Base-by-base conservation (phyloP, 2,113 vertebrate genomes). In the Uria lomvia region DNA sequence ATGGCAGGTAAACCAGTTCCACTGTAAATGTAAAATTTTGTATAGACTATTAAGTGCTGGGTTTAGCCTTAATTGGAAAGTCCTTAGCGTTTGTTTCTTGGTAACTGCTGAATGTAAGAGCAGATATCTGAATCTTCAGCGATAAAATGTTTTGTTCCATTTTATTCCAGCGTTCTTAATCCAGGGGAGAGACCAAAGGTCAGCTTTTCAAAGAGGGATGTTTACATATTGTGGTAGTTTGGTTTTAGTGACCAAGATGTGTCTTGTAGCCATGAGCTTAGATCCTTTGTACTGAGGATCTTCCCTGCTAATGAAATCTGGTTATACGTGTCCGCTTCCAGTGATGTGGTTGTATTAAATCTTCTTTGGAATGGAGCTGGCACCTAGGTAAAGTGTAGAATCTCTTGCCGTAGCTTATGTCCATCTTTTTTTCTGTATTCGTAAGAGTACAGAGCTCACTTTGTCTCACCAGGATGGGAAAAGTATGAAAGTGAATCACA, bases 1-100 rank as follows among this genome's bases (percentile, higher is more conserved):
- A 95, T 99, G 99, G 99, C 99, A 99, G 99, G 99, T 99, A 97
- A 96, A 97, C 94, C 71, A 16, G 16, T 94, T 92, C 67, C 36
- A 14, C 68, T 85, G 40, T 68, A 76, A 67, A 13, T 36, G 42
- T 17, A 20, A 62, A 63, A 26, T 66, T 76, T 22, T 70, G 2
- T 52, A 5, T 52, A 15, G 45, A 4, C 27, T 58, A 0, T 34
- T 53, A 16, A 15, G 7, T 86, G 40, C 58, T 91, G 40, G 30
- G 14, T 90, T 79, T 83, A n/a, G 26, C 36, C 74, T 78, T 59
- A 47, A 29, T 10, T 93, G 40, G 22, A 40, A 75, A 85, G 24
- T 23, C 23, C 45, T 70, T 19, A 11, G 26, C 36, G 2, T 62
- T 91, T 93, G 14, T 91, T 86, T 88, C 63, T 82, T 86, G 75